Conservation (phyloP, 2,888 invertebrate genomes). For the Eupeodes luniger region DNA sequence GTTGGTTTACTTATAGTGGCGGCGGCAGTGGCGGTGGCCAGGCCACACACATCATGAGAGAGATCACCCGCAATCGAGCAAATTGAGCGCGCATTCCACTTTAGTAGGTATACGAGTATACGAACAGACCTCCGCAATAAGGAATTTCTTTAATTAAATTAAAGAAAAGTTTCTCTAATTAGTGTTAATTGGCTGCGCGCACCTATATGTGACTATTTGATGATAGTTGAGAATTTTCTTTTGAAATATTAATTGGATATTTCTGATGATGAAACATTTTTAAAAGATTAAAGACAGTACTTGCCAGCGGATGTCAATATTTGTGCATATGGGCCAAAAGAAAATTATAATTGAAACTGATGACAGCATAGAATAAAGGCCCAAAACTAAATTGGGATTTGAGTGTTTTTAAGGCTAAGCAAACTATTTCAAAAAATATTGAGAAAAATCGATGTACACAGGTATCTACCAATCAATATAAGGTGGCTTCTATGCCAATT, state of each 20-base stretch:
- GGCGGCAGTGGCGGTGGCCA: neutral
- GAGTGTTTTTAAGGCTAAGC: no score
- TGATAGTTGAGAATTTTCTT: conserved; percentile 33
- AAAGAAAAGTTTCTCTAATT: conserved; percentile 51
- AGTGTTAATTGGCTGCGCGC: conserved; percentile 66
- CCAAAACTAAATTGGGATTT: no score
- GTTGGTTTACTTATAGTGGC: no score
- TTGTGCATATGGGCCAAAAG: neutral
- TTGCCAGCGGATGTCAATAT: conserved; percentile 24
- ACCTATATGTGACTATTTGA: conserved; percentile 33
- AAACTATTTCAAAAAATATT: no score
- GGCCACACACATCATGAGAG: conserved; percentile 61
- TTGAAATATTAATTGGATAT: conserved; percentile 57
- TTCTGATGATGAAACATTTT: neutral
- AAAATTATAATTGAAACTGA: neutral
- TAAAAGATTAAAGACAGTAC: neutral
- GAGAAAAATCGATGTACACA: no score
- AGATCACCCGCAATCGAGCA: conserved; percentile 74
- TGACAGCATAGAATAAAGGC: no score
- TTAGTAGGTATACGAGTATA: neutral
- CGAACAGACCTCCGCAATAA: neutral
- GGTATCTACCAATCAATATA: no score
- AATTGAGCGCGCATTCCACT: conserved; percentile 67
- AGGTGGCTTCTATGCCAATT: no score
- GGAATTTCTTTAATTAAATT: conserved; percentile 15